phyloP scores from a whole-genome alignment of 1,140 invertebrate genomes.

The Tetraneura akinire region DNA sequence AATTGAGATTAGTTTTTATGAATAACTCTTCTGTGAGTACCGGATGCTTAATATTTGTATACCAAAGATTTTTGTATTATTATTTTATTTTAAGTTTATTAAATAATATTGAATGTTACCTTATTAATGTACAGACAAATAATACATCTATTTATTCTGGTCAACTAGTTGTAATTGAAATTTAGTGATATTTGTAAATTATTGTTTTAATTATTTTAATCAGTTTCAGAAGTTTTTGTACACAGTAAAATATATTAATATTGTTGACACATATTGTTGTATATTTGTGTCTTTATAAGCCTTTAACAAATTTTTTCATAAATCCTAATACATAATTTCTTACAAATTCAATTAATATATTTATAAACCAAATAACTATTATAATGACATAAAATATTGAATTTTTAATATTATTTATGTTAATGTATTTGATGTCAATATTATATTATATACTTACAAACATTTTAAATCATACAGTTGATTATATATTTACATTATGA shows the following conservation, averaged over 20 bases:
- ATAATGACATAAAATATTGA: too few relatives aligned
- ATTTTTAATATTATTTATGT: too few relatives aligned
- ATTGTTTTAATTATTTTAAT: constrained; percentile 45
- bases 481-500: too few relatives aligned
- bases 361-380: too few relatives aligned
- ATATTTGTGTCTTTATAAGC: background rate
- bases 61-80: constrained; percentile 49
- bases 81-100: constrained; percentile 24
- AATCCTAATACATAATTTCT: background rate
- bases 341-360: background rate
- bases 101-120: constrained; percentile 44
- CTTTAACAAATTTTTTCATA: background rate
- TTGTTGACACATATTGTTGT: constrained; percentile 27
- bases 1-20: background rate
- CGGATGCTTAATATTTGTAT: constrained; percentile 10
- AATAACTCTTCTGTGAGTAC: background rate
- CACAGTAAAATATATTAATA: constrained; percentile 45
- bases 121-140: constrained; percentile 36
- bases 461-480: too few relatives aligned
- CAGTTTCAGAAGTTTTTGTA: constrained; percentile 29
- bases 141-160: constrained; percentile 34
- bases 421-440: too few relatives aligned
- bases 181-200: constrained; percentile 47
- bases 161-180: constrained; percentile 45
- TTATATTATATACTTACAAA: too few relatives aligned